phyloP scores from a whole-genome alignment of 2,113 vertebrate species.

The Hyperopisus bebe region DNA sequence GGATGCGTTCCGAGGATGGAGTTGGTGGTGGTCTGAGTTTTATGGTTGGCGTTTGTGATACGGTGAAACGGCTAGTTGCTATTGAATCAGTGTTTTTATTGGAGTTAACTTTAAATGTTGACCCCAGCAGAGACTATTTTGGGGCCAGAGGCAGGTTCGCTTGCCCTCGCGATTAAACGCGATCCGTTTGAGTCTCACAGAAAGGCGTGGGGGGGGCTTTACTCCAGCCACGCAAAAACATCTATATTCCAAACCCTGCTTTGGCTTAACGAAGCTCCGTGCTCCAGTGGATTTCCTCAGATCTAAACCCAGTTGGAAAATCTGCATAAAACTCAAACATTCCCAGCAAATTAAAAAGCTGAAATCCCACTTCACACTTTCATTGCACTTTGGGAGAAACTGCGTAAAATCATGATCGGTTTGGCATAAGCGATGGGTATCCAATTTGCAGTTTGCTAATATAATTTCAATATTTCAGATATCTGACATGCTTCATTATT shows the following conservation, averaged over 20 bases:
- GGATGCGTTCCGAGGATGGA: background rate
- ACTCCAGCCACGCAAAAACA: background rate
- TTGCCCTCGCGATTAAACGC: background rate
- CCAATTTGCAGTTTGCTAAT: background rate
- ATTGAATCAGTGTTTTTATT: background rate
- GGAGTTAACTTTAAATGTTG: background rate
- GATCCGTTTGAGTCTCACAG: background rate
- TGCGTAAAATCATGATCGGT: background rate
- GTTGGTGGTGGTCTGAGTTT: background rate
- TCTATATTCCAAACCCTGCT: background rate
- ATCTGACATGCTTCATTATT: background rate
- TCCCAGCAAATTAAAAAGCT: background rate
- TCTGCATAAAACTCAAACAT: background rate
- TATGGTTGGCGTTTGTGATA: background rate
- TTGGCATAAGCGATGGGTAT: background rate
- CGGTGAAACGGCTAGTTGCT: background rate
- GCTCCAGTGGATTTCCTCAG: background rate
- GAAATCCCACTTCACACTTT: background rate
- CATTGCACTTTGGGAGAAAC: background rate
- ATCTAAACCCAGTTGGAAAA: conserved; percentile 4
- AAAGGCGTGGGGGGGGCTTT: background rate
- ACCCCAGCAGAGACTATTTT: background rate
- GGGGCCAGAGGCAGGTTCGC: background rate
- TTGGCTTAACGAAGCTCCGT: background rate
- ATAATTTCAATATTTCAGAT: background rate